These are phyloP conservation scores for Heliopora coerulea DNA, from an alignment of 92 coral and sea anemone species.

Conservation along the genomic window DNA sequence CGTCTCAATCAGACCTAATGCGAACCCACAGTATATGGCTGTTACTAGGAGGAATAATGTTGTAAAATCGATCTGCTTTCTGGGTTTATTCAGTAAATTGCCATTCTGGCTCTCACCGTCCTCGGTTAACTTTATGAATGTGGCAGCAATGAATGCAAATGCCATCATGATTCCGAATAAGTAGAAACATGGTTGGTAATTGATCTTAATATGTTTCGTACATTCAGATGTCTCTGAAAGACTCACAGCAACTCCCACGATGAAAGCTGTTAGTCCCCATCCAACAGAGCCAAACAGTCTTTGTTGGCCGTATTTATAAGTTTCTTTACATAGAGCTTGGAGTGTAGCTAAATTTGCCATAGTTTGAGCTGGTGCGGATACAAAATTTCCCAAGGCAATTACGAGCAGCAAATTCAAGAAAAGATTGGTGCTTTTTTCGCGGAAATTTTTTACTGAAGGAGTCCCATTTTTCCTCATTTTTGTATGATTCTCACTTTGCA, in stretches of 20 bases:
- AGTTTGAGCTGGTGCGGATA: not conserved
- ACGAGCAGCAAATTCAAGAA: not conserved
- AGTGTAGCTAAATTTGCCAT: not conserved
- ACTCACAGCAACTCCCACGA: conserved; percentile 62
- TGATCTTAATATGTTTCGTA: conserved; percentile 57
- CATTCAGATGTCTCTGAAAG: conserved; percentile 62
- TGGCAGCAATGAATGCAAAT: conserved; percentile 60
- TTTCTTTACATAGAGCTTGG: not conserved
- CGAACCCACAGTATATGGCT: not conserved
- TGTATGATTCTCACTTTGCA: not conserved
- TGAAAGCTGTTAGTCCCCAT: conserved; percentile 62
- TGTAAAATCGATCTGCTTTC: not conserved
- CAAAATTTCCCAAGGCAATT: not conserved
- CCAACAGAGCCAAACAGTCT: conserved; percentile 74
- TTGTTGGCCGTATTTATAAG: not conserved
- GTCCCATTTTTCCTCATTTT: not conserved
- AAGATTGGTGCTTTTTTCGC: too few relatives aligned
- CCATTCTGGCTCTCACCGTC: conserved; percentile 61
- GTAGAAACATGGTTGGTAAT: conserved; percentile 69
- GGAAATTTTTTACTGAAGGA: not conserved
- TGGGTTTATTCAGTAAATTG: conserved; percentile 11
- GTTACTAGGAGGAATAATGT: not conserved
- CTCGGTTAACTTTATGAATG: conserved; percentile 61
- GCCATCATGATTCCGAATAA: conserved; percentile 67
- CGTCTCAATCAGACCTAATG: not conserved